These are phyloP conservation scores for Ianthella basta DNA, from an alignment of 37 sponge, comb jelly and placozoan genomes.

Conservation along the genomic window DNA sequence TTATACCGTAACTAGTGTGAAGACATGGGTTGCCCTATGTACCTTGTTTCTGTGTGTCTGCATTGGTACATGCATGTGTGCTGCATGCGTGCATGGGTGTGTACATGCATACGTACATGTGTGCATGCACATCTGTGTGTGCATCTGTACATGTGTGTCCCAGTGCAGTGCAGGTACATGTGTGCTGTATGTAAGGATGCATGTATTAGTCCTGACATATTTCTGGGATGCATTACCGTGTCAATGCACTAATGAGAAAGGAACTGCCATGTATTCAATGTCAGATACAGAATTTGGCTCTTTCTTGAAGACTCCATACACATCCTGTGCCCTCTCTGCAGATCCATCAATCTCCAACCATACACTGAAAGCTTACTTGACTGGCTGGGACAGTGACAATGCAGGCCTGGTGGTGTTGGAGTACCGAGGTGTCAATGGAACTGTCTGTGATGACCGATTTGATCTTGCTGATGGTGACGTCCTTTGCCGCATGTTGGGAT, in stretches of 20 bases:
- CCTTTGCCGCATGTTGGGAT: conserved; percentile 21
- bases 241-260: too few relatives aligned
- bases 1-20: too few relatives aligned
- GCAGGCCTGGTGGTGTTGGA: conserved; percentile 2
- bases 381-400: background rate
- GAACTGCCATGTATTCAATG: too few relatives aligned
- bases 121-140: conserved; percentile 35
- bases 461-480: conserved; percentile 31
- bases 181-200: background rate
- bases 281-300: too few relatives aligned
- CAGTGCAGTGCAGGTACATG: background rate
- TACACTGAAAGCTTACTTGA: background rate
- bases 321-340: background rate
- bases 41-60: too few relatives aligned
- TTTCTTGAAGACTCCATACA: too few relatives aligned
- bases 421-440: conserved; percentile 18
- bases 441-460: conserved; percentile 24
- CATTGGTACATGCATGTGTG: background rate
- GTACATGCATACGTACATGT: conserved; percentile 23
- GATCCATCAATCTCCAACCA: background rate
- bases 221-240: too few relatives aligned
- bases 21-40: too few relatives aligned
- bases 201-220: too few relatives aligned
- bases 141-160: conserved; percentile 2
- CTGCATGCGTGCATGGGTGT: background rate